Base-by-base conservation (phyloP, 2,888 invertebrate genomes). In the Zhuqinia jingwanae region DNA sequence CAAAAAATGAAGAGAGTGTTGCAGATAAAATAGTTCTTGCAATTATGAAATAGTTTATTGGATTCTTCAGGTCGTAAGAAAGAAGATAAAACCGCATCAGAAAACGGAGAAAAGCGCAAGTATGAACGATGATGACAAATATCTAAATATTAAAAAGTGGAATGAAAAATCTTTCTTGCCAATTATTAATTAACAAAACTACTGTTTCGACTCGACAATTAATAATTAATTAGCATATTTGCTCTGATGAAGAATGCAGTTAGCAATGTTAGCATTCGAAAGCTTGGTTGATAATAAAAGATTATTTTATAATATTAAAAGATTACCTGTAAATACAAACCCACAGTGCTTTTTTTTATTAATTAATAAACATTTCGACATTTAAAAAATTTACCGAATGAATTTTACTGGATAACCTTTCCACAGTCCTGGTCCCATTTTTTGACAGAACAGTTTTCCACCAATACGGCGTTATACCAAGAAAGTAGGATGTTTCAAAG, bases 41-140 rank as follows among this genome's bases (percentile, higher is more conserved):
- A 30, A 79, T 27, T 65, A 25, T 79, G 53, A 79, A 79, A 42
- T 65, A 79, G 15, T 79, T 79, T 10, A 79, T 17, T 13, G 79
- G 79, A 20, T 79, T 65, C 6, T 50, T 65, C 0, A 79, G 11
- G 20, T 79, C 50, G 53, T 65, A 79, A 3, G 65, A 65, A 13
- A 79, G 65, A 5, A 79, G 27, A 30, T 8, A 79, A 20, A 79
- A 65, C 25, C 79, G 63, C 1, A 27, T n/a, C 2, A 50, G 1
- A 20, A 50, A 65, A 8, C 79, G 65, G 1, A 58, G n/a, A 6
- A 63, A 13, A n/a, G 65, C 36, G 20, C 27, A 79, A 27, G 30
- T 30, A 17, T 79, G 79, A 10, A 79, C 25, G 10, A 30, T 1
- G 30, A 50, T 22, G 6, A 79, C 79, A 17, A 79, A 50, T 2